phyloP scores from a whole-genome alignment of 2,888 invertebrate genomes.

The Nymphalis urticae region DNA sequence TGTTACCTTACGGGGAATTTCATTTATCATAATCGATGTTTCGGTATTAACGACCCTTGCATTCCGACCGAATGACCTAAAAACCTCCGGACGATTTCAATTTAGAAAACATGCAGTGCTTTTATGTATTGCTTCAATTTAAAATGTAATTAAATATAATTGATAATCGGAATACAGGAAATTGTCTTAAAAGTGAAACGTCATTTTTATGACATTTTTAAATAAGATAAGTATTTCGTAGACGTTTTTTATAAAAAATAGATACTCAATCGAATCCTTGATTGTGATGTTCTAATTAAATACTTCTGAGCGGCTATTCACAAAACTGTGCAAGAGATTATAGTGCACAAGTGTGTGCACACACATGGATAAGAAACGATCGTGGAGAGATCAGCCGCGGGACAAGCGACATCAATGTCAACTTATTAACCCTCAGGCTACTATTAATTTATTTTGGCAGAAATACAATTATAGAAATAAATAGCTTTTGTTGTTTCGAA shows the following conservation, averaged over 20 bases:
- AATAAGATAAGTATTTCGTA: too few species aligned
- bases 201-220: not conserved
- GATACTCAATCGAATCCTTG: not conserved
- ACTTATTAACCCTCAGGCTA: too few species aligned
- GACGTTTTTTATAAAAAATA: not conserved
- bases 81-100: slow-evolving; percentile 32
- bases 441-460: too few species aligned
- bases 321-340: too few species aligned
- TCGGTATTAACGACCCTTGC: slow-evolving; percentile 33
- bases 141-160: slow-evolving; percentile 26
- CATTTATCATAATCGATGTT: slow-evolving; percentile 37
- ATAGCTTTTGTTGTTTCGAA: too few species aligned
- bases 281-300: not conserved
- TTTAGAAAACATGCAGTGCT: slow-evolving; percentile 29
- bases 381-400: too few species aligned
- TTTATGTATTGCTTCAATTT: slow-evolving; percentile 24
- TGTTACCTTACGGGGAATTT: slow-evolving; percentile 29
- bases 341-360: too few species aligned
- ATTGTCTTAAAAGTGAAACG: slow-evolving; percentile 12
- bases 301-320: too few species aligned
- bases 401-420: too few species aligned
- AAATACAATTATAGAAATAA: too few species aligned
- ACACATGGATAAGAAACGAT: too few species aligned
- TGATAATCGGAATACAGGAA: slow-evolving; percentile 23
- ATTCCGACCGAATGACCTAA: slow-evolving; percentile 36